Base-by-base conservation (phyloP, 2,797 vertebrate genomes). In the Phrynocephalus forsythii region DNA sequence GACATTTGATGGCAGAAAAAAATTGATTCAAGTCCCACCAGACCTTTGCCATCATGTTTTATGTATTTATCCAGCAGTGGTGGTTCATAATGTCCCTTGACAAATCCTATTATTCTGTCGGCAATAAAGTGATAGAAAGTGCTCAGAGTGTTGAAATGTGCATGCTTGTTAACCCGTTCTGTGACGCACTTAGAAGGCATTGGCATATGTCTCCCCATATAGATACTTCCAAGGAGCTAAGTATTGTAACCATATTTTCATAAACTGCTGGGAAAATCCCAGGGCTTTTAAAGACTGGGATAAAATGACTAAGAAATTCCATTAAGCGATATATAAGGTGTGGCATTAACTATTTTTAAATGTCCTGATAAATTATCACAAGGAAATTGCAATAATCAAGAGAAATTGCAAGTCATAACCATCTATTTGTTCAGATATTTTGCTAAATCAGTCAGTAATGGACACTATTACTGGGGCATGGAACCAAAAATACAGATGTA, bases 1-100 rank as follows among this genome's bases (percentile, higher is more conserved):
- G 96, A 94, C 94, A 95, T 95, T 95, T 95, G 94, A 95, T 94
- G 95, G 75, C 81, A 88, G 94, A 94, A 95, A 91, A 94, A 94
- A 92, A 93, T 93, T 96, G 94, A 96, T 96, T 95, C 93, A 94
- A 95, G 92, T 93, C 92, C 91, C 92, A 87, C 91, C 93, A 92
- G 93, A 95, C 91, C 85, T 94, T 91, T 94, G 90, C 93, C 95
- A 88, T 95, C 94, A 86, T 94, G 92, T 93, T 87, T 96, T 94
- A 96, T 95, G 93, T 92, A 94, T 95, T 96, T 95, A 91, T 96
- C 91, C 89, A 94, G 92, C 92, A 93, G 91, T 92, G 91, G 86
- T 26, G 86, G 92, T 92, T 95, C 92, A 90, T 94, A 90, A 92
- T 9, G 0, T 93, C 88, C 91, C 91, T 92, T 94, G 94, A 94